A percentile compares a stretch with the other conserved stretches of the same genome.
phyloP scores from a whole-genome alignment of 1,140 invertebrate species.

The Drosophila erecta region DNA sequence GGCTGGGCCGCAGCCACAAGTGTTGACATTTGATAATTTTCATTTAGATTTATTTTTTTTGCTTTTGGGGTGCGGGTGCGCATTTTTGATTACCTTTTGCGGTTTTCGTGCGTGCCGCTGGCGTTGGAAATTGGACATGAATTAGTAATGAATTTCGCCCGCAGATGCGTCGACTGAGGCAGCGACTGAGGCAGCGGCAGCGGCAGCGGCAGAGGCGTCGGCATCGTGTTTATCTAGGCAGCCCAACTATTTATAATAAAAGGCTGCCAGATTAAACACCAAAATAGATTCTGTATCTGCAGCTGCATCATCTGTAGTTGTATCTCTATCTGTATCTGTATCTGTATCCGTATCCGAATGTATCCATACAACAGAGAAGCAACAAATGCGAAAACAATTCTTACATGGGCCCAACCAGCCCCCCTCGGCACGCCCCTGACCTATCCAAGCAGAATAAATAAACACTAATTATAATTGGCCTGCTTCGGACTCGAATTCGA shows the following conservation, averaged over 20 bases:
- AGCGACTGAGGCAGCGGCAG: background rate
- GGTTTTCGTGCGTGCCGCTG: constrained; percentile 26
- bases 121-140: constrained; percentile 52
- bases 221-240: constrained; percentile 65
- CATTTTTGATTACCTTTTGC: constrained; percentile 44
- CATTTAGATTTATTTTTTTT: constrained; percentile 10
- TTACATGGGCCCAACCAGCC: constrained; percentile 20
- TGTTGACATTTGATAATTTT: constrained; percentile 54
- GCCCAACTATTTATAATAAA: constrained; percentile 77
- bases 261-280: constrained; percentile 72
- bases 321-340: constrained; percentile 4
- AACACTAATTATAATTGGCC: constrained; percentile 71
- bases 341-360: constrained; percentile 30
- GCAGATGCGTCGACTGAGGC: constrained; percentile 5
- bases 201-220: constrained; percentile 17
- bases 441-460: constrained; percentile 52
- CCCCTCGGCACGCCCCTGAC: background rate
- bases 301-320: constrained; percentile 40
- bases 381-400: constrained; percentile 43
- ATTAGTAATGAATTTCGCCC: constrained; percentile 24
- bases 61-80: background rate
- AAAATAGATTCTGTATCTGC: constrained; percentile 67
- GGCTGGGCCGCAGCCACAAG: background rate
- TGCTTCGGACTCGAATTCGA: constrained; percentile 59
- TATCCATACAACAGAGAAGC: constrained; percentile 47